Evolutionary conservation across 2,113 vertebrate genomes (phyloP).

Genomic region (Noturus placidus): DNA sequence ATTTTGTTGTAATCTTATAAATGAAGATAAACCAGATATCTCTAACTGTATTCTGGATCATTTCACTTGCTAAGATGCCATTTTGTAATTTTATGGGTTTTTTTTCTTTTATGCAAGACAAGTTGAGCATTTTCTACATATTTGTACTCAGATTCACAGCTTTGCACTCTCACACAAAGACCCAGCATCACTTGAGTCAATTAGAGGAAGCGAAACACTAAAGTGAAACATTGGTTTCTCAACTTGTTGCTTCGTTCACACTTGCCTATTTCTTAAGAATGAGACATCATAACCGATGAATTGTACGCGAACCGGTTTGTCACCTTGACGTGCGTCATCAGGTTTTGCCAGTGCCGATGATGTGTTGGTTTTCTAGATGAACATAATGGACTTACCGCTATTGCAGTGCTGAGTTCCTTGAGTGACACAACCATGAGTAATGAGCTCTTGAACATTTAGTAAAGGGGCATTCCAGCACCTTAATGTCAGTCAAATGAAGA

Average conservation of each 20-base stretch:
- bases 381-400: constrained; percentile 33
- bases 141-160: neutral
- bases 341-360: constrained; percentile 23
- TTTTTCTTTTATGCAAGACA: neutral
- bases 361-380: neutral
- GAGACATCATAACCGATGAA: constrained; percentile 35
- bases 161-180: neutral
- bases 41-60: neutral
- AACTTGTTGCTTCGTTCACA: neutral
- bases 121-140: neutral
- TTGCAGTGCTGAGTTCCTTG: constrained; percentile 25
- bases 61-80: neutral
- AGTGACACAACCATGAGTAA: constrained; percentile 33
- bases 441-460: neutral
- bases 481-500: neutral
- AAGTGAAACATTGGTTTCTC: constrained; percentile 31
- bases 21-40: neutral
- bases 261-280: constrained; percentile 31
- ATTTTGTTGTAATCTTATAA: neutral
- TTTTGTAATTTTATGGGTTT: too few relatives aligned
- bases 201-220: constrained; percentile 32
- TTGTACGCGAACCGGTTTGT: constrained; percentile 28
- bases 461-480: constrained; percentile 15
- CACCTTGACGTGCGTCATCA: constrained; percentile 42
- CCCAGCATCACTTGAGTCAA: constrained; percentile 3